Conservation (phyloP, 2,113 vertebrate species). For the Rhegmatorhina hoffmannsi region DNA sequence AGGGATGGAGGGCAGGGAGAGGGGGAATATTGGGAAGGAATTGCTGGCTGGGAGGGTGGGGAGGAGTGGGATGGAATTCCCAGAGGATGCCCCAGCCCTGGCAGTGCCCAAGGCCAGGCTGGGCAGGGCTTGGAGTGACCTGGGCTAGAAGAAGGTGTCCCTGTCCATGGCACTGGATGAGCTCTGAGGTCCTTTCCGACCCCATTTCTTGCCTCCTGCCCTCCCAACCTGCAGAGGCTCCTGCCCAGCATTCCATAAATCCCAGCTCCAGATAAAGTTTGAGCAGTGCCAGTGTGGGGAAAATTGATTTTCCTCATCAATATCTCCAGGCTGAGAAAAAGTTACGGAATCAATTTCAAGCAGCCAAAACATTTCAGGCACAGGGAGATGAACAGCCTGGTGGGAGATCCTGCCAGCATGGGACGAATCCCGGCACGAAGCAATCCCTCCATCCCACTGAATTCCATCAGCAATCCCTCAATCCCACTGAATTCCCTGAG, state of each 20-base stretch:
- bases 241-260: background rate
- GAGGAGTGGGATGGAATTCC: background rate
- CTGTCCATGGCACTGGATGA: background rate
- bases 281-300: fast-evolving
- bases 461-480: background rate
- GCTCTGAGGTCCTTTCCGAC: background rate
- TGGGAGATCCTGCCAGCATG: background rate
- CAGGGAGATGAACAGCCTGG: fast-evolving
- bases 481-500: background rate
- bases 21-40: background rate
- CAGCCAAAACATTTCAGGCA: background rate
- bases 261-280: background rate
- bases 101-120: fast-evolving
- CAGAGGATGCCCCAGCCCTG: background rate
- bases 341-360: background rate
- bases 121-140: fast-evolving
- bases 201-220: background rate
- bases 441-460: background rate
- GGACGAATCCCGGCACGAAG: background rate
- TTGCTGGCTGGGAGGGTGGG: fast-evolving
- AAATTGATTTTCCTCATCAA: background rate
- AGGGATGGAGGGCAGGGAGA: fast-evolving
- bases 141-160: fast-evolving
- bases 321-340: background rate
- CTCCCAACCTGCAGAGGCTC: background rate